Percentiles rank a stretch among this genome's conserved stretches.
phyloP scores from a whole-genome alignment of 1,140 invertebrate species.

The Medauroidea extradentata region DNA sequence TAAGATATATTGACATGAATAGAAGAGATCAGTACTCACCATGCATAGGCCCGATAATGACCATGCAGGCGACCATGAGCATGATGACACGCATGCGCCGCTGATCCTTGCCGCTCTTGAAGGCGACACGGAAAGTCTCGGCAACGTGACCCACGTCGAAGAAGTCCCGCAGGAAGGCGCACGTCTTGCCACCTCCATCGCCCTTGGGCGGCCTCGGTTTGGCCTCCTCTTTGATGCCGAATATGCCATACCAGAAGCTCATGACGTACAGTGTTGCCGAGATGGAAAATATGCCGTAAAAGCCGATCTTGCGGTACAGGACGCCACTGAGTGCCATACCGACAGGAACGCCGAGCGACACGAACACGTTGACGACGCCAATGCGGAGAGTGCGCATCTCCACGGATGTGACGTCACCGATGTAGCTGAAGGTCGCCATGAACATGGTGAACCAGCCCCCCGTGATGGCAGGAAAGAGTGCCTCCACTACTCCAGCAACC shows the following conservation, averaged over 20 bases:
- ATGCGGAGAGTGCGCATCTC: constrained; percentile 76
- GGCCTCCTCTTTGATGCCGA: constrained; percentile 51
- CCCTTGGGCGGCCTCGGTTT: constrained; percentile 19
- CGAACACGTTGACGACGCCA: constrained; percentile 77
- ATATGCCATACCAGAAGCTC: constrained; percentile 65
- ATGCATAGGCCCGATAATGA: constrained; percentile 75
- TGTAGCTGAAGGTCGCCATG: constrained; percentile 86
- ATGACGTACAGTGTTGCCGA: constrained; percentile 67
- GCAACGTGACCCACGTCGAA: constrained; percentile 67
- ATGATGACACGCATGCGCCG: constrained; percentile 64
- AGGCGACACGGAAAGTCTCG: constrained; percentile 69
- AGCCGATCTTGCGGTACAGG: constrained; percentile 63
- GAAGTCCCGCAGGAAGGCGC: constrained; percentile 51
- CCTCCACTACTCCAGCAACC: constrained; percentile 59
- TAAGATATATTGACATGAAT: no score
- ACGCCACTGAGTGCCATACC: constrained; percentile 72
- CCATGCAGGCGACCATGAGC: constrained; percentile 74
- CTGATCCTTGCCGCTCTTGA: constrained; percentile 67
- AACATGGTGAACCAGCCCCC: constrained; percentile 85
- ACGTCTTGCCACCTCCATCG: constrained; percentile 23
- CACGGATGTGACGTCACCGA: constrained; percentile 76
- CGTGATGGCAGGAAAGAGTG: constrained; percentile 70
- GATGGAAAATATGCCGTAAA: constrained; percentile 73
- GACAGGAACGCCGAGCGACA: constrained; percentile 73
- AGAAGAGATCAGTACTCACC: no score